Percentiles rank a stretch among this genome's conserved stretches.
phyloP scores from a whole-genome alignment of 2,113 vertebrate species.

The Callaeas wilsoni region DNA sequence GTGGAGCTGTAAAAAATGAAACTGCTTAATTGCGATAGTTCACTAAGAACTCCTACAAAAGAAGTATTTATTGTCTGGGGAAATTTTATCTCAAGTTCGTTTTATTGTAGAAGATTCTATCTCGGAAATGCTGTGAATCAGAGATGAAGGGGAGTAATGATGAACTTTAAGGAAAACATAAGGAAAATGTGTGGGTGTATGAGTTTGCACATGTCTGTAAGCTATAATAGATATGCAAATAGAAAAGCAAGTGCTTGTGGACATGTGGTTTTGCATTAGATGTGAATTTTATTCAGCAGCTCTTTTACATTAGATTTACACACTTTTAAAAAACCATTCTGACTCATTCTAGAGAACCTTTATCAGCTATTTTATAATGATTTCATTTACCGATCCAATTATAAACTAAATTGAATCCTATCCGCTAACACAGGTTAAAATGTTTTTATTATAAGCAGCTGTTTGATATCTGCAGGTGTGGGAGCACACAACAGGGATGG shows the following conservation, averaged over 20 bases:
- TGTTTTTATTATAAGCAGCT: conserved; percentile 10
- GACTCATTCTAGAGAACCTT: background rate
- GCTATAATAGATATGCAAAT: conserved; percentile 57
- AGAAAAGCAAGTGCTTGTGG: conserved; percentile 40
- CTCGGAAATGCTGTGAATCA: conserved; percentile 39
- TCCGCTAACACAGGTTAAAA: background rate
- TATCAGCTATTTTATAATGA: conserved; percentile 30
- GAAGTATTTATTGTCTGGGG: conserved; percentile 19
- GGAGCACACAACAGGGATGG: background rate
- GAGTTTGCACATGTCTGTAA: conserved; percentile 57
- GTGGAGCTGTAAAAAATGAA: background rate
- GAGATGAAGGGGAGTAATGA: conserved; percentile 48
- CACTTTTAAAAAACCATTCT: background rate
- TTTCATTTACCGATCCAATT: conserved; percentile 28
- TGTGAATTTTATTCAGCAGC: conserved; percentile 39
- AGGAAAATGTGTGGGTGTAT: conserved; percentile 34
- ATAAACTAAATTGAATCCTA: background rate
- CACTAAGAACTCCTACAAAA: background rate
- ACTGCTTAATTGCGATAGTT: background rate
- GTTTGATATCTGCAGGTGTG: conserved; percentile 52
- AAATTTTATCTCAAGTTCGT: background rate
- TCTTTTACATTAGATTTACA: conserved; percentile 27
- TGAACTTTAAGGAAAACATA: conserved; percentile 49
- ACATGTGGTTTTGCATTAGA: conserved; percentile 47
- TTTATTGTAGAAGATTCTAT: conserved; percentile 59